These are phyloP conservation scores for Scartelaos histophorus DNA, from an alignment of 2,113 vertebrate species.

Conservation along the genomic window DNA sequence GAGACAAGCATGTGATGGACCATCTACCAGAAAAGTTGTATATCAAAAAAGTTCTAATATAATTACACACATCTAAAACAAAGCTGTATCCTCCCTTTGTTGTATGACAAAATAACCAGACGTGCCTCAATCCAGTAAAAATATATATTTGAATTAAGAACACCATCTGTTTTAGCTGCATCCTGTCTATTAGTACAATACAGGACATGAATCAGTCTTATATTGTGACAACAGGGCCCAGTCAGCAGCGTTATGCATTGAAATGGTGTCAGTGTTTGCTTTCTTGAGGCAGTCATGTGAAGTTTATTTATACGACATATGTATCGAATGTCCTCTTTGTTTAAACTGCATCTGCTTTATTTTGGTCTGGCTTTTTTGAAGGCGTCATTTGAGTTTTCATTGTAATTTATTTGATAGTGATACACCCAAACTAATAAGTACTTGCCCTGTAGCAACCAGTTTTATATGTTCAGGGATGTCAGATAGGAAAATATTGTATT, in stretches of 20 bases:
- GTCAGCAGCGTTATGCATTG: not conserved
- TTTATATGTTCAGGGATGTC: constrained; percentile 14
- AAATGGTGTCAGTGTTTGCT: constrained; percentile 5
- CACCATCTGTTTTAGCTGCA: not conserved
- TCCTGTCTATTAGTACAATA: constrained; percentile 7
- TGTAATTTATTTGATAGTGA: constrained; percentile 1
- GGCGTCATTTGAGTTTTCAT: not conserved
- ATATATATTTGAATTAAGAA: constrained; percentile 5
- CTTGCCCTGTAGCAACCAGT: not conserved
- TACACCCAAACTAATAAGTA: constrained; percentile 1
- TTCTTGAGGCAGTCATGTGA: not conserved
- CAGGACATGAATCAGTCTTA: not conserved
- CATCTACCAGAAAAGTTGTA: not conserved
- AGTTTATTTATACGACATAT: not conserved
- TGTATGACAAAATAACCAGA: constrained; percentile 34
- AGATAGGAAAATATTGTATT: constrained; percentile 10
- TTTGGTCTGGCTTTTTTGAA: not conserved
- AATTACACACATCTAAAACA: constrained; percentile 16
- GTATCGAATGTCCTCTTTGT: constrained; percentile 2
- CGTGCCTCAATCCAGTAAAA: constrained; percentile 20
- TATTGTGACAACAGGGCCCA: constrained; percentile 8
- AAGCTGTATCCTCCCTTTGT: constrained; percentile 47
- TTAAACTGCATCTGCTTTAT: not conserved
- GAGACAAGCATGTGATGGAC: not conserved
- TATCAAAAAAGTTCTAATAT: not conserved